These are phyloP conservation scores for Uloborus diversus DNA, from an alignment of 1,140 invertebrate genomes.

Conservation along the genomic window DNA sequence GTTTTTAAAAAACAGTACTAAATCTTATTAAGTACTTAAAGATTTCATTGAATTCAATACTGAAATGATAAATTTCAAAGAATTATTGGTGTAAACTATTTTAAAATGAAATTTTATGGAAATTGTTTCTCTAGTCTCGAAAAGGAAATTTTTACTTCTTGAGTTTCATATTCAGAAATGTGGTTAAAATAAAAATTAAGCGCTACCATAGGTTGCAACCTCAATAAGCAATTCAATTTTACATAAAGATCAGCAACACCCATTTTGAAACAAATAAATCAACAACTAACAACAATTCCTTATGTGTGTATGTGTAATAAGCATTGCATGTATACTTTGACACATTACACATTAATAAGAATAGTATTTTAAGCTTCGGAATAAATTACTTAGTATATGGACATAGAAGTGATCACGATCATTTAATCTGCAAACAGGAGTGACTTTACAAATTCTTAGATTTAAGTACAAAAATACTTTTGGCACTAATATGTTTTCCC, in stretches of 20 bases:
- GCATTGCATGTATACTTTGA: slow-evolving; percentile 1
- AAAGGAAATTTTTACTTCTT: background rate
- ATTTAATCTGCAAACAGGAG: background rate
- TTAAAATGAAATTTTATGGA: background rate
- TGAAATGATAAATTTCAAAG: background rate
- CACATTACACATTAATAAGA: background rate
- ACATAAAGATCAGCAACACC: slow-evolving; percentile 25
- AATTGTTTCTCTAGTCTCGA: background rate
- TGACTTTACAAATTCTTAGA: background rate
- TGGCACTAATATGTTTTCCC: too few relatives aligned
- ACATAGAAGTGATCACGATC: slow-evolving; percentile 21
- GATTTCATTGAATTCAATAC: background rate
- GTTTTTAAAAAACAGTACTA: background rate
- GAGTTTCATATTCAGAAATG: slow-evolving; percentile 12
- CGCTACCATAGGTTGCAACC: slow-evolving; percentile 42
- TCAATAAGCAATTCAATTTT: slow-evolving; percentile 18
- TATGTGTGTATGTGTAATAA: background rate
- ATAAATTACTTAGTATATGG: slow-evolving; percentile 3
- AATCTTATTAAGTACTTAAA: background rate
- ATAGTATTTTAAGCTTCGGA: background rate
- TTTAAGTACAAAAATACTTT: slow-evolving; percentile 1
- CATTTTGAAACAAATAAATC: slow-evolving; percentile 10
- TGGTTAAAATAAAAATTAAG: slow-evolving; percentile 23
- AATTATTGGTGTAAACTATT: background rate
- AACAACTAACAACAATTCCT: slow-evolving; percentile 13